Evolutionary conservation across 2,113 vertebrate genomes (phyloP).

Genomic region (Semnornis frantzii): DNA sequence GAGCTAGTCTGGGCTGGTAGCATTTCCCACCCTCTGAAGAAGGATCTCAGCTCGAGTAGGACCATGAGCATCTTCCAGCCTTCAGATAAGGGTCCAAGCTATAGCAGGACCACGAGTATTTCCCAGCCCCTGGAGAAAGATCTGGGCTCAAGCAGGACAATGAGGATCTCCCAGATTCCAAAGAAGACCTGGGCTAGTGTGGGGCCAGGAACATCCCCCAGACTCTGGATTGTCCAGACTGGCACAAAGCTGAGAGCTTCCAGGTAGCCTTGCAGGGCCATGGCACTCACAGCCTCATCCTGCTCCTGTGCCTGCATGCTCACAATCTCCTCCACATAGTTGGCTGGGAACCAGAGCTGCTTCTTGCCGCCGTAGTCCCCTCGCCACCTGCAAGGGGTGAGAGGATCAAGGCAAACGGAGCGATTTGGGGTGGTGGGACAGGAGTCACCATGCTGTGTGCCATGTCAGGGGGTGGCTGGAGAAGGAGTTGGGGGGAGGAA

Average conservation of each 20-base stretch:
- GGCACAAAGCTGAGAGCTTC: background rate
- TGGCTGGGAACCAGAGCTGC: slow-evolving; percentile 98
- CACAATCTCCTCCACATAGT: slow-evolving; percentile 94
- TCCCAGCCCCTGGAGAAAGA: background rate
- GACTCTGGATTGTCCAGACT: background rate
- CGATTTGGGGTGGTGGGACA: background rate
- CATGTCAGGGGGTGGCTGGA: background rate
- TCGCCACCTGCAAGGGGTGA: slow-evolving; percentile 87
- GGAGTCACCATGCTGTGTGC: background rate
- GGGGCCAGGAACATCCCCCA: background rate
- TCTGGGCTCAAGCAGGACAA: background rate
- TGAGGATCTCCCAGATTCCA: background rate
- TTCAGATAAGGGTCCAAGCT: background rate
- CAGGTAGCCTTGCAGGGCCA: fast-evolving
- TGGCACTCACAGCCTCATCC: slow-evolving; percentile 78
- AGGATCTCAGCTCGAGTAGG: background rate
- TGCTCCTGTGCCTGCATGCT: slow-evolving; percentile 84
- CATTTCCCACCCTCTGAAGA: background rate
- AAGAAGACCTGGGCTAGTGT: background rate
- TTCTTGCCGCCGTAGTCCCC: slow-evolving; percentile 96
- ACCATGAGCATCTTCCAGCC: background rate
- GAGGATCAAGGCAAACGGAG: slow-evolving; percentile 45
- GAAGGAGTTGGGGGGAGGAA: background rate
- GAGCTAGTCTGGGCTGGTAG: no score
- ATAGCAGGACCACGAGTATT: background rate